Evolutionary conservation across 2,888 invertebrate species (phyloP), one percentile per base, ranked within the genome.

Genomic region (Lypha dubia): DNA sequence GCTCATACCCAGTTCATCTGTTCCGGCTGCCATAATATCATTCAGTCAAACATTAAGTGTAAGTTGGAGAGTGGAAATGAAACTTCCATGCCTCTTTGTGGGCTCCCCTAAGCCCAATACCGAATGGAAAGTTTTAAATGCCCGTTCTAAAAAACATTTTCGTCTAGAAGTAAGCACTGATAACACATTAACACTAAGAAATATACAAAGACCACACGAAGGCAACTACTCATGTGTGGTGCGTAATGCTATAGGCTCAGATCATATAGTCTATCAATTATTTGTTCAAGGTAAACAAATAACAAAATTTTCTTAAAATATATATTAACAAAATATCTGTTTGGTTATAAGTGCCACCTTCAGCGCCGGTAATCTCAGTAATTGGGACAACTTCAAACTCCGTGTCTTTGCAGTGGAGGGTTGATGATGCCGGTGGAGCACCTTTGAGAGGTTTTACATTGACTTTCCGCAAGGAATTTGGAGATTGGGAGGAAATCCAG

Each of bases 151-250:
- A 67, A 89, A 90, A 49, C 89, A 90, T 13, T 89, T 86, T 58
- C 92, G 92, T 1, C 87, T 92, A 63, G 93, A 93, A 85, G 92
- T 93, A 8, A 92, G 91, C 65, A 90, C 91, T 20, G 93, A 94
- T 79, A 93, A 94, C 74, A 93, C 93, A 0, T 88, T 94, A 20
- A 92, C 92, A 15, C 87, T 94, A 67, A 91, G 93, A 35, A 93
- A 93, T 85, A 93, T 94, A 28, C 93, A 93, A 85, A 89, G 93
- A 62, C 91, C 91, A 8, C 93, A 94, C 80, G 93, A 93, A 86
- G 94, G 94, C 13, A 94, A 94, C 87, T 94, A 94, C 88, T 93
- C 94, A 2, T 94, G 94, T 87, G 92, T 92, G 58, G 93, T 93
- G 3, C 91, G 93, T 65, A 94, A 94, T 87, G 90, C 92, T 0